Conservation (phyloP, 2,888 invertebrate species). For the Euclidia mi region DNA sequence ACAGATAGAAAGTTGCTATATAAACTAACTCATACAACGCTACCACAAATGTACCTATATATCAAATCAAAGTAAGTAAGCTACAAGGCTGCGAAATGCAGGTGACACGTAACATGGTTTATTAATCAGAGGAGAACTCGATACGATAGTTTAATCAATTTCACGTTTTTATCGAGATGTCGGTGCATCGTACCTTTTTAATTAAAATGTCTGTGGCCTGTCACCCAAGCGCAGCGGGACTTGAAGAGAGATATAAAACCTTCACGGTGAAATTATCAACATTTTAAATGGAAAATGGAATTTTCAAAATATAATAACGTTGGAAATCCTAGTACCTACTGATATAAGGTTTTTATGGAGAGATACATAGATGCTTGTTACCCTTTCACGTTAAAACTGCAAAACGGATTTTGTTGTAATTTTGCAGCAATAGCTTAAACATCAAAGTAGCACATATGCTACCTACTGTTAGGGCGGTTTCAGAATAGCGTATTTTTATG, state of each 20-base stretch:
- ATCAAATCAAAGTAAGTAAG: constrained; percentile 1
- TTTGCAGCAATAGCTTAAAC: no score
- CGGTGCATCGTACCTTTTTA: constrained; percentile 44
- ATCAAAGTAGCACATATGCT: no score
- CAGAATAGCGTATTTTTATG: no score
- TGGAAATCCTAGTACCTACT: no score
- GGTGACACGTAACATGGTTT: constrained; percentile 5
- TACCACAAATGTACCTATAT: neutral
- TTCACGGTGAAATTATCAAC: constrained; percentile 17
- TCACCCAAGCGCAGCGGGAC: constrained; percentile 50
- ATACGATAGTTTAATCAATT: constrained; percentile 45
- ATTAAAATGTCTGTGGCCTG: constrained; percentile 67
- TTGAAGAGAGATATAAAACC: constrained; percentile 52
- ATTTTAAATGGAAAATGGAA: neutral
- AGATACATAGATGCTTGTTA: no score
- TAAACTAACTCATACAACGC: no score
- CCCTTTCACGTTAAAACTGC: no score
- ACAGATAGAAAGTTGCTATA: no score
- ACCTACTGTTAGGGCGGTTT: no score
- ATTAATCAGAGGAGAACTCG: constrained; percentile 7
- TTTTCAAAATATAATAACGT: neutral
- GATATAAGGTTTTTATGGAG: no score
- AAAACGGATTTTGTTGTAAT: no score
- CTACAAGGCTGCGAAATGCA: neutral
- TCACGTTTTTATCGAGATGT: constrained; percentile 30